Base-by-base conservation (phyloP, 2,113 vertebrate genomes). In the Paradisaea rubra region DNA sequence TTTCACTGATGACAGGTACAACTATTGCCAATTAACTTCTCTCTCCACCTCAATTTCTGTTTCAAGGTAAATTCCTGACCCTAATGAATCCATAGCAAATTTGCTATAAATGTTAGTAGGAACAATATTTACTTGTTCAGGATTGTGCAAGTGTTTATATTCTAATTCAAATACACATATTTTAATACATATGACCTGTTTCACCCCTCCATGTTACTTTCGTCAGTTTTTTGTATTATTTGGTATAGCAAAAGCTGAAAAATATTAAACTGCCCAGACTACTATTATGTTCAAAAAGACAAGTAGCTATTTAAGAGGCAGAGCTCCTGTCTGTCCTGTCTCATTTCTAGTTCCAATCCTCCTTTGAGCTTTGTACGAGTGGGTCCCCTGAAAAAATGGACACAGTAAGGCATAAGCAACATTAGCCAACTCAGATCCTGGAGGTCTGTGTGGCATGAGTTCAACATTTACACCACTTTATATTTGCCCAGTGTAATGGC, bases 1-100 rank as follows among this genome's bases (percentile, higher is more conserved):
- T 94, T 96, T 91, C 80, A 74, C 71, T 90, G 85, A 74, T 91
- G 87, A 95, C 93, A 95, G 60, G 44, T n/a, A 68, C 35, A 88
- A 42, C 72, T 90, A 59, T 56, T 86, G 31, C 7, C 70, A 90
- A 60, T 59, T 93, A 90, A 47, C 27, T 35, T 72, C 44, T 52
- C 76, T 80, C 69, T 89, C 47, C 22, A 82, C 24, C 49, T 81
- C 89, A 85, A 42, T 33, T 70, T 77, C 31, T 95, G 76, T 95
- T 92, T 91, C 69, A 54, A 83, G 27, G 56, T 47, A 60, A 94
- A 89, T 86, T 95, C 64, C 68, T 90, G 37, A 60, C n/a, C 71
- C 12, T 66, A 74, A 78, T 61, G 44, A 88, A 85, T 57, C 60
- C 90, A 78, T 8, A 56, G 31, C 24, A 88, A 83, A 70, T 57